Evolutionary conservation across 2,113 vertebrate genomes (phyloP), one percentile per base, ranked within the genome.

Genomic region (Oncorhynchus nerka): DNA sequence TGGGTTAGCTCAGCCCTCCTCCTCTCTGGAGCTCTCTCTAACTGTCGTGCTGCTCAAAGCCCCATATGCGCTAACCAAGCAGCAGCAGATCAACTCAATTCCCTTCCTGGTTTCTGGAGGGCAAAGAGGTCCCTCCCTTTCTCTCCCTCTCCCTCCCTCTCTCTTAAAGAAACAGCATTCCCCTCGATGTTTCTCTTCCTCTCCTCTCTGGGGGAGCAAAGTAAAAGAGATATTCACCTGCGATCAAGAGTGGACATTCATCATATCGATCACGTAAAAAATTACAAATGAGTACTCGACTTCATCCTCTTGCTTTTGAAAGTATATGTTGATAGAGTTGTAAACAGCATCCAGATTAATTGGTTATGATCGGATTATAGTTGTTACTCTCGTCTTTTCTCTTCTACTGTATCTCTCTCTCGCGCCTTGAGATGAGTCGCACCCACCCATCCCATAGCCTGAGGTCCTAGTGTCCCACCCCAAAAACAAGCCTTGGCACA

Each of bases 71-170:
- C 93, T 93, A 93, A 92, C 89, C 92, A 92, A 90, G 92, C 93
- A 93, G 92, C 93, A 94, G 93, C 93, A 94, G 93, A 94, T 92
- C 92, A 92, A 93, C 94, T 94, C 92, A 94, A 92, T 93, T 95
- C 94, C 93, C 94, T 95, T 95, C 94, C 94, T 95, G 94, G 94
- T 95, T 95, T 93, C 93, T 94, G 93, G 93, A 94, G 94, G 94
- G 93, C 93, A 94, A 92, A 93, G 93, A 94, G 94, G 93, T 94
- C 94, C 94, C 94, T 95, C 95, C 94, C 94, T 94, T 93, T 94
- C 94, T 93, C 91, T 93, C 90, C 86, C 92, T 89, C 90, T 80
- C 88, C 83, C 83, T 68, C 80, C n/a, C 67, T 75, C 75, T 80
- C 89, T 93, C 93, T 93, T 92, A 94, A 94, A 94, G 93, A 92